Percentiles rank a stretch among this genome's conserved stretches.
Evolutionary conservation across 2,113 vertebrate species (phyloP).

Genomic region (Platichthys flesus): DNA sequence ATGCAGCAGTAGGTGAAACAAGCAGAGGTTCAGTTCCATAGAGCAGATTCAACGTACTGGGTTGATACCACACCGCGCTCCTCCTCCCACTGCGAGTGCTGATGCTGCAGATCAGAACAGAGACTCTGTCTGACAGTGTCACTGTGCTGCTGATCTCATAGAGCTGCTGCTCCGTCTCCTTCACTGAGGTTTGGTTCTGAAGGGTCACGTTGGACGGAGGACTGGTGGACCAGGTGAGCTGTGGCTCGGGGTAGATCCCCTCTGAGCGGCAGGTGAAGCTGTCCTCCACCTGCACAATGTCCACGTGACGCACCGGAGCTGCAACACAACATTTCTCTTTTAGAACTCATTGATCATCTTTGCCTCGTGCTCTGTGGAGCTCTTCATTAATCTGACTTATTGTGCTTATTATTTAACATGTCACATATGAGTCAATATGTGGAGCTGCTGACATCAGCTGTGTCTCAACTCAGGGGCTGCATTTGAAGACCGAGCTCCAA

Average conservation of each 20-base stretch:
- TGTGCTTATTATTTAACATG: too few species aligned
- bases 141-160: conserved; percentile 65
- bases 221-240: conserved; percentile 61
- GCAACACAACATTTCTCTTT: conserved; percentile 7
- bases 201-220: background rate
- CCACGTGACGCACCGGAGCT: conserved; percentile 63
- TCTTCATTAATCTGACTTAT: too few species aligned
- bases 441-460: too few species aligned
- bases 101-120: conserved; percentile 42
- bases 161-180: conserved; percentile 14
- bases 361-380: too few species aligned
- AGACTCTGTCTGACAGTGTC: background rate
- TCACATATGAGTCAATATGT: too few species aligned
- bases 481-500: too few species aligned
- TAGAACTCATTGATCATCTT: too few species aligned
- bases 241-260: conserved; percentile 59
- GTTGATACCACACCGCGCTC: background rate
- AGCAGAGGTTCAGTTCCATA: too few species aligned
- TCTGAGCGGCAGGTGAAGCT: conserved; percentile 63
- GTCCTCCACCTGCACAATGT: conserved; percentile 29
- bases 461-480: too few species aligned
- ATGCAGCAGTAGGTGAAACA: too few species aligned
- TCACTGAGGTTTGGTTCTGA: background rate
- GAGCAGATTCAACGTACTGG: too few species aligned
- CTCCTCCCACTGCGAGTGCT: background rate